Evolutionary conservation across 1,140 invertebrate species (phyloP), one percentile per base, ranked within the genome.

Genomic region (Nomia melanderi): DNA sequence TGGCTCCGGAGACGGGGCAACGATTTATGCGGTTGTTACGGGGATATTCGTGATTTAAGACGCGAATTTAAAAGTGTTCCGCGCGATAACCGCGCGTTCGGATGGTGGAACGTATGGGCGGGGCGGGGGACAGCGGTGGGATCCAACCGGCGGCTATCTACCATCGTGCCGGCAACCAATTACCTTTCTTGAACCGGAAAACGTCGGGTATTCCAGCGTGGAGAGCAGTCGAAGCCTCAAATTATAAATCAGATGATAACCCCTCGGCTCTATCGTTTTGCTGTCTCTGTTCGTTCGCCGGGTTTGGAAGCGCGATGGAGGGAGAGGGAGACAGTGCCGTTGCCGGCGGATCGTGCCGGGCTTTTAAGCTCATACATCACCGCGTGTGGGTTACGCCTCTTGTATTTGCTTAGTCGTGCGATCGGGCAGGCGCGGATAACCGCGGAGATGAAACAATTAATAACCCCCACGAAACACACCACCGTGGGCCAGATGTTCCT

Each of bases 301-400:
- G 31, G 25, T 17, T 33, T 54, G 59, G 29, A 44, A 41, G 57
- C 69, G 71, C 69, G 66, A 47, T 27, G 56, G 23, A 41, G 14
- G 67, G 27, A 54, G 73, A 82, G 69, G 64, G 72, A 74, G 62
- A 82, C 31, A 60, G 53, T 67, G 41, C 77, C 69, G 44, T 14
- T 67, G 70, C 78, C 77, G 67, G 64, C 54, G 75, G 83, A 83
- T 90, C 87, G 88, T 84, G 89, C n/a, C 86, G 81, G 87, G 90
- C 89, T 91, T 92, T 92, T 90, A 92, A 92, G 90, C 91, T 91
- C 90, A 87, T 92, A 92, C 88, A 91, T 92, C 91, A 92, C 86
- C 77, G 74, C 47, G 78, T 77, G 85, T 77, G 85, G 88, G 89
- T 90, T 88, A 92, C 91, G 90, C 91, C 91, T 90, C 89, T 87